Conservation (phyloP, 2,797 vertebrate genomes). For the Acipenser transmontanus region DNA sequence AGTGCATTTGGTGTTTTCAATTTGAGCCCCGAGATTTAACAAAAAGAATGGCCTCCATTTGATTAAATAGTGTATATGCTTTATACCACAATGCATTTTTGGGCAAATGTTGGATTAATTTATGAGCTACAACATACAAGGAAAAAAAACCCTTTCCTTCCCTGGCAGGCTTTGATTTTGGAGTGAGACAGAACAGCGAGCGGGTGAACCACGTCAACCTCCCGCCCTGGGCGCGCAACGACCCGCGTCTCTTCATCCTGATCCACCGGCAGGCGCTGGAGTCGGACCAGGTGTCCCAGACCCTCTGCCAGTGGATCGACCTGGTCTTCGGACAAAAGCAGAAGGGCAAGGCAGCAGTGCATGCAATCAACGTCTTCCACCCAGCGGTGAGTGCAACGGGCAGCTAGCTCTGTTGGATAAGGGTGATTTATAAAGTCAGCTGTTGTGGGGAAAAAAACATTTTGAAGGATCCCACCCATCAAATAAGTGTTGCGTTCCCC, state of each 20-base stretch:
- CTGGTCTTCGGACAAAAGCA: slow-evolving; percentile 97
- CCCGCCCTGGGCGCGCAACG: slow-evolving; percentile 92
- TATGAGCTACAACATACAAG: not conserved
- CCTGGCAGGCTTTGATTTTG: slow-evolving; percentile 89
- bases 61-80: no score
- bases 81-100: no score
- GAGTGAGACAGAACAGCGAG: slow-evolving; percentile 91
- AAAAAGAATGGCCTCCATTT: no score
- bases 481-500: no score
- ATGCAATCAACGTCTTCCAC: slow-evolving; percentile 97
- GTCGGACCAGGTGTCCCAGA: slow-evolving; percentile 93
- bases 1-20: no score
- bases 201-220: slow-evolving; percentile 94
- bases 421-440: no score
- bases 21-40: no score
- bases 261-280: slow-evolving; percentile 94
- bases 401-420: no score
- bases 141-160: not conserved
- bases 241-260: slow-evolving; percentile 90
- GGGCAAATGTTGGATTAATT: no score
- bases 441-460: no score
- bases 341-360: slow-evolving; percentile 92
- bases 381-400: slow-evolving; percentile 75
- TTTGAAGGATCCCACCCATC: not conserved
- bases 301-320: slow-evolving; percentile 95